Base-by-base conservation (phyloP, 2,888 invertebrate species). In the Allygus modestus region DNA sequence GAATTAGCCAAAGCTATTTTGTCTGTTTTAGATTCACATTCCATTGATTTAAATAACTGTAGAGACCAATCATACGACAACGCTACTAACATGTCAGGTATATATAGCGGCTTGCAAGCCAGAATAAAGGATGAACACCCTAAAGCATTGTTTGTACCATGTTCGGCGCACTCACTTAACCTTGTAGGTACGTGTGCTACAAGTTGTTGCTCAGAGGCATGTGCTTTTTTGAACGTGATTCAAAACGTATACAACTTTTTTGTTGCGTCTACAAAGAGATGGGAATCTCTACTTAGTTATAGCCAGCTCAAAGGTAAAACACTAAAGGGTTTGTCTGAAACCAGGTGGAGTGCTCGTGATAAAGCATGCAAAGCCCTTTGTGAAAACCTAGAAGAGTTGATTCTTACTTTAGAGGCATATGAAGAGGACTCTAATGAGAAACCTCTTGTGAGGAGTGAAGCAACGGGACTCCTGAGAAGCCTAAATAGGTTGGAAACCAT, bases 51-150 rank as follows among this genome's bases (percentile, higher is more conserved):
- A 7, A 15, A 28, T 17, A 20, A 75, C 73, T 75, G 43, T 43
- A 41, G 73, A 43, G 73, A 43, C 11, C 43, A 75, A 81, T 86
- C 87, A 23, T 88, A 88, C 84, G 88, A 88, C 83, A 88, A 23
- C n/a, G n/a, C n/a, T n/a, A n/a, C n/a, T n/a, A n/a, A n/a, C n/a
- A n/a, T n/a, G n/a, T n/a, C n/a, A n/a, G 82, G 85, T 5, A 17
- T 31, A 20, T 83, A 83, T 33, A 83, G 20, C 58, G 83, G 69
- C 4, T 73, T 83, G 41, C 83, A 33, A 71, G 71, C 71, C 7
- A 9, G 71, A 9, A 31, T 71, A 11, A 71, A 71, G 17, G 20
- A 31, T 11, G 23, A 9, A 1, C 28, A 71, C 17, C 71, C 71
- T 11, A 33, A 75, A 83, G 54, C 54, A 79, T 79, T 54, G 51